These are phyloP conservation scores for Montipora sp. DNA, from an alignment of 64 coral and sea anemone species.

Conservation along the genomic window DNA sequence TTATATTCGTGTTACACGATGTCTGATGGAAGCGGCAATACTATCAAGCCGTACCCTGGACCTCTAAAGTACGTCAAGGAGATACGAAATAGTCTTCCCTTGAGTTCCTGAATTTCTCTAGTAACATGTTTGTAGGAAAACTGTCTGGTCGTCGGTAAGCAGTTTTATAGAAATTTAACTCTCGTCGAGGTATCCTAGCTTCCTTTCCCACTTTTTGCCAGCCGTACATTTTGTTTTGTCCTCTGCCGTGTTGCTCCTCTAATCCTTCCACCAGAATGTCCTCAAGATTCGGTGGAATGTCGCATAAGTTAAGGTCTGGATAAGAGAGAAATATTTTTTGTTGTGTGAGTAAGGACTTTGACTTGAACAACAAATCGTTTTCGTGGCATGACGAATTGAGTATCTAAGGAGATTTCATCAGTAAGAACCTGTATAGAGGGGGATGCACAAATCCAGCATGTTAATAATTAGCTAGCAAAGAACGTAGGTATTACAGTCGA, in stretches of 20 bases:
- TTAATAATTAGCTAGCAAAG: too few relatives aligned
- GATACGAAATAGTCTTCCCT: constrained; percentile 13
- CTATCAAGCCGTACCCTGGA: constrained; percentile 2
- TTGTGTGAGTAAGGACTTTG: not conserved
- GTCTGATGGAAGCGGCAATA: constrained; percentile 18
- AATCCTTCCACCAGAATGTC: not conserved
- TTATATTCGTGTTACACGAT: constrained; percentile 4
- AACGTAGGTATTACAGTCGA: too few relatives aligned
- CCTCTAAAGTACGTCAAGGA: not conserved
- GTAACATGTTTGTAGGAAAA: not conserved
- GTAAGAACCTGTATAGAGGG: too few relatives aligned
- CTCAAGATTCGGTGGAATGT: constrained; percentile 24
- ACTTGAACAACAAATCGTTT: too few relatives aligned
- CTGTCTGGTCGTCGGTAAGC: not conserved
- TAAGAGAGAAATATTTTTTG: not conserved
- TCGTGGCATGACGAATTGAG: too few relatives aligned
- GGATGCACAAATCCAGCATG: too few relatives aligned
- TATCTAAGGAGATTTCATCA: too few relatives aligned
- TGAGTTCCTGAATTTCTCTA: constrained; percentile 8
- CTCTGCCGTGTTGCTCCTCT: not conserved
- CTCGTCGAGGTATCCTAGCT: not conserved
- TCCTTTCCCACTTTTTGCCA: constrained; percentile 21
- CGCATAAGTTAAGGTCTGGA: constrained; percentile 4
- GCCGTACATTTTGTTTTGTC: not conserved
- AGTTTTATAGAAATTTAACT: not conserved